These are phyloP conservation scores for Phoxinus phoxinus DNA, from an alignment of 2,113 vertebrate species.

Conservation along the genomic window DNA sequence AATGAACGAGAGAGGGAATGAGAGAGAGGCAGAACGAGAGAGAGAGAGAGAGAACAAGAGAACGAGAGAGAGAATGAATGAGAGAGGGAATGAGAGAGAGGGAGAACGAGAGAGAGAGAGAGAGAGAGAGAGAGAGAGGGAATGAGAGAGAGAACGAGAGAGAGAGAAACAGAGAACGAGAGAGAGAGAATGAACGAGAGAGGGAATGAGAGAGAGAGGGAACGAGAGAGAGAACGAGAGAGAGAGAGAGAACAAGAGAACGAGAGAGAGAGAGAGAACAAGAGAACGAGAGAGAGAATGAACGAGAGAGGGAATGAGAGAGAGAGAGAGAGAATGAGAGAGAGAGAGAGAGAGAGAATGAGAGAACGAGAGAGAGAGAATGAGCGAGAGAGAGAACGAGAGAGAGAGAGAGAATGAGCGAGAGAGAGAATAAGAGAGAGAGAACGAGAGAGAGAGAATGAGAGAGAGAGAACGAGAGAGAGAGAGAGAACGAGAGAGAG, in stretches of 20 bases:
- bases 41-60: neutral
- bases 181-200: conserved; percentile 54
- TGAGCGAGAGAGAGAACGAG: neutral
- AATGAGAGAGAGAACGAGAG: neutral
- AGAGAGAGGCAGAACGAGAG: conserved; percentile 51
- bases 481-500: conserved; percentile 6
- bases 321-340: neutral
- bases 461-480: too few species aligned
- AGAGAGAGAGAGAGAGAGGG: too few species aligned
- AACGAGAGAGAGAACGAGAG: conserved; percentile 42
- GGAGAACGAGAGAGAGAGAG: too few species aligned
- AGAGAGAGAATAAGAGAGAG: too few species aligned
- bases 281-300: conserved; percentile 57
- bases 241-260: conserved; percentile 16
- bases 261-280: conserved; percentile 50
- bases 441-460: too few species aligned
- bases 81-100: too few species aligned
- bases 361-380: conserved; percentile 32
- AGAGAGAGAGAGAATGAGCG: too few species aligned
- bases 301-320: conserved; percentile 9
- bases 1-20: conserved; percentile 44
- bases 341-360: conserved; percentile 49
- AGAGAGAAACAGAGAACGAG: conserved; percentile 46
- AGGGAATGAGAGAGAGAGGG: too few species aligned
- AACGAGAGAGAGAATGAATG: too few species aligned